Base-by-base conservation (phyloP, 2,113 vertebrate species). In the Dasyornis broadbenti region DNA sequence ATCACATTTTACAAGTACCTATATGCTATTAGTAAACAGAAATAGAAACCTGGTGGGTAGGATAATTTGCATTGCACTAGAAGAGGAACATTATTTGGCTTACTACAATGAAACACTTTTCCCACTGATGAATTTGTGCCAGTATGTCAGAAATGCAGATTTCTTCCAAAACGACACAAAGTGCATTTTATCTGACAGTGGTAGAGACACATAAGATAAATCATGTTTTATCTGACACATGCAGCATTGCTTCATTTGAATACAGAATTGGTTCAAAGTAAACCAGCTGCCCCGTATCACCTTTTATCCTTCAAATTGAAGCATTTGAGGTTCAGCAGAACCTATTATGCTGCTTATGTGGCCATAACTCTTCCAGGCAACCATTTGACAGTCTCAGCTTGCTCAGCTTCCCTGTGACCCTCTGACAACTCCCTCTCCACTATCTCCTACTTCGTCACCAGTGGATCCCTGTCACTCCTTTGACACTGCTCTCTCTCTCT, bases 161-260 rank as follows among this genome's bases (percentile, higher is more conserved):
- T 94, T 93, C 72, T 83, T 90, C 59, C 86, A 63, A 77, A 91
- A 71, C 56, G 63, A 91, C 82, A 78, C 84, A 89, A 92, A 96
- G 31, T 85, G 72, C 59, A 52, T 72, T 92, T 91, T 88, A 95
- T 94, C 79, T 90, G 79, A 91, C 90, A 93, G 73, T 49, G 50
- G 86, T 56, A 89, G 68, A 93, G 63, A 86, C 90, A 82, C 1
- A 2, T 45, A 39, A 89, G 93, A 95, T 95, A 95, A 94, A 96
- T 95, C 91, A 93, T 10, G 10, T 82, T 95, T 97, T 95, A 95
- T 95, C 93, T 94, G 94, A 95, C 86, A 96, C 56, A 66, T 91
- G 89, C 93, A 96, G 94, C 90, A 76, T 83, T 40, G 73, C 94
- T 90, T 90, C 85, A 88, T 96, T 94, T 96, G 92, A 96, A 96